A percentile compares a stretch with the other conserved stretches of the same genome.
Conservation (phyloP, 1,140 invertebrate genomes). For the Babylonia areolata region DNA sequence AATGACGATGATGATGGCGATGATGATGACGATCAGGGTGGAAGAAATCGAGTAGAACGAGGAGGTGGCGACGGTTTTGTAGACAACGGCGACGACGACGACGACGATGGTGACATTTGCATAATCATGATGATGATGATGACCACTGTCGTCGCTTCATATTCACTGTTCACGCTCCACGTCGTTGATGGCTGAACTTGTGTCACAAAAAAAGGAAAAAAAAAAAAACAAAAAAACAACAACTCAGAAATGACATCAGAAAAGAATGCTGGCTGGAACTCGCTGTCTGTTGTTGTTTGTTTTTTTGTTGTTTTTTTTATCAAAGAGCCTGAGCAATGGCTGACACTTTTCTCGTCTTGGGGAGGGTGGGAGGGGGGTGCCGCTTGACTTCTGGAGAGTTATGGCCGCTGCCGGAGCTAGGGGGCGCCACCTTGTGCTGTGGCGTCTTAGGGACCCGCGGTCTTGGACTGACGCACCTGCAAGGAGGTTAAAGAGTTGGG, state of each 20-base stretch:
- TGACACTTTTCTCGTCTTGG: not conserved
- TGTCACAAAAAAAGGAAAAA: not conserved
- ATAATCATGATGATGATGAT: not conserved
- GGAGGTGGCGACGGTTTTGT: no score
- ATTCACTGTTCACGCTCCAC: not conserved
- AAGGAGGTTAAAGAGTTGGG: not conserved
- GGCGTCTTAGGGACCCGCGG: not conserved
- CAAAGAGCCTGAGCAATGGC: not conserved
- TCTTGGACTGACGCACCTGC: constrained; percentile 22
- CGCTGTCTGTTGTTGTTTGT: not conserved
- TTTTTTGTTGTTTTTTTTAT: not conserved
- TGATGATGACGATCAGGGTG: no score
- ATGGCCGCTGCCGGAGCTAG: no score
- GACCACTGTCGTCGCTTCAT: not conserved
- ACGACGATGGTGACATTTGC: no score
- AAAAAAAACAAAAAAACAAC: no score
- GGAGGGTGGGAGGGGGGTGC: constrained; percentile 12
- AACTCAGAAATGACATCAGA: no score
- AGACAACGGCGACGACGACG: no score
- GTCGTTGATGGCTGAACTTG: not conserved
- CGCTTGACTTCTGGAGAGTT: not conserved
- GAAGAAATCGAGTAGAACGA: no score
- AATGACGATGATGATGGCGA: no score
- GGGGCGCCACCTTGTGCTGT: not conserved
- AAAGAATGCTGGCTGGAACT: not conserved